phyloP scores from a whole-genome alignment of 2,797 vertebrate genomes.

The Potorous gilbertii region DNA sequence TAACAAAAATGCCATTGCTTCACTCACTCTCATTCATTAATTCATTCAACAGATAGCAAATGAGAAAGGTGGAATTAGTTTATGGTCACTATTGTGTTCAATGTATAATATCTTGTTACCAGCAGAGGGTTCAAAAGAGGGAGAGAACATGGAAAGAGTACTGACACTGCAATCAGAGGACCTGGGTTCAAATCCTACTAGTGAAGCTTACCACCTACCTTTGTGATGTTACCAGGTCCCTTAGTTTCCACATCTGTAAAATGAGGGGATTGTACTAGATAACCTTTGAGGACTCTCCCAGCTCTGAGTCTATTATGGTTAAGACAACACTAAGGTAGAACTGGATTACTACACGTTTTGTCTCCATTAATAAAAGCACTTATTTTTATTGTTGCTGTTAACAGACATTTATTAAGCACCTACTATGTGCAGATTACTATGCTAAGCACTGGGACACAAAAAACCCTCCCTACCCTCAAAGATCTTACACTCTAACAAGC shows the following conservation, averaged over 20 bases:
- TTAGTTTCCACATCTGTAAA: not conserved
- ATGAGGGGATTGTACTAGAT: not conserved
- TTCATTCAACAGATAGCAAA: too few relatives aligned
- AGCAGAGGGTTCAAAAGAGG: not conserved
- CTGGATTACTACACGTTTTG: not conserved
- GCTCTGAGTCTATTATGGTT: not conserved
- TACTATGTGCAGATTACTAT: not conserved
- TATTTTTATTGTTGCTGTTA: not conserved
- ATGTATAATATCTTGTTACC: not conserved
- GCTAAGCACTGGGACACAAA: not conserved
- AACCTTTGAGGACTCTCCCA: too few relatives aligned
- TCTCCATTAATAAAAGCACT: not conserved
- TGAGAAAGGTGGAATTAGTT: not conserved
- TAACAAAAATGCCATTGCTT: too few relatives aligned
- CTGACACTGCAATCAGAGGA: not conserved
- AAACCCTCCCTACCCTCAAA: not conserved
- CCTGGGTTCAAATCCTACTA: too few relatives aligned
- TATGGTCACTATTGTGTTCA: not conserved
- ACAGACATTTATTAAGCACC: too few relatives aligned
- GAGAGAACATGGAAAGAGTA: not conserved
- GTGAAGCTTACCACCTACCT: too few relatives aligned
- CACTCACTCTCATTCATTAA: too few relatives aligned
- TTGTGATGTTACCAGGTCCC: not conserved
- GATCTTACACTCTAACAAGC: not conserved
- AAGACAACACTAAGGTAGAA: not conserved